A percentile compares a stretch with the other conserved stretches of the same genome.
Evolutionary conservation across 2,113 vertebrate genomes (phyloP).

Genomic region (Ellobius talpinus): DNA sequence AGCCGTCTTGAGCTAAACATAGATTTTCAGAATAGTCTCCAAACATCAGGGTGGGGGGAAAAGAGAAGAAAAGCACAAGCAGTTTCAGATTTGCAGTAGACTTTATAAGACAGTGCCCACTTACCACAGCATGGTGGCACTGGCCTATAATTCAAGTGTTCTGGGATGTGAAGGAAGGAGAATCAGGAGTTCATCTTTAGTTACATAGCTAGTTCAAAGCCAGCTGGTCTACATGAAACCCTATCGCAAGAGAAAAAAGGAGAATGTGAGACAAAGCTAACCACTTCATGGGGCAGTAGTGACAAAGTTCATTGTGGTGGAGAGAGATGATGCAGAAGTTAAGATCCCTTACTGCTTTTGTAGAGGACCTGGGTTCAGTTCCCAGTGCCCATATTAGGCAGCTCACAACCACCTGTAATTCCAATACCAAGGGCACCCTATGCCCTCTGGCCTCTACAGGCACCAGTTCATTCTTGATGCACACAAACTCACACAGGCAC

Average conservation of each 20-base stretch:
- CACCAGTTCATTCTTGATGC: neutral
- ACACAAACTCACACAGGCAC: neutral
- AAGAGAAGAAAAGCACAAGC: neutral
- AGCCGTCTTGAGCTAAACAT: neutral
- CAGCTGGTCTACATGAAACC: neutral
- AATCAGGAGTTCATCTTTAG: neutral
- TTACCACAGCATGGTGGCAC: neutral
- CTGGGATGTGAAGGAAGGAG: neutral
- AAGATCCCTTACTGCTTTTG: neutral
- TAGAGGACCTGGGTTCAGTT: neutral
- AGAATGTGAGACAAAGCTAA: neutral
- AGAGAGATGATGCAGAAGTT: neutral
- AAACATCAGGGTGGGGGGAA: neutral
- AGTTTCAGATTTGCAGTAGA: slow-evolving; percentile 3
- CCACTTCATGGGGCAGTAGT: neutral
- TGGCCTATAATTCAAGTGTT: neutral
- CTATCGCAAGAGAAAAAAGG: neutral
- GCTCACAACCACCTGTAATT: neutral
- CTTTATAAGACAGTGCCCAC: neutral
- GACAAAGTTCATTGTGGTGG: neutral
- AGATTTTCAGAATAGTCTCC: neutral
- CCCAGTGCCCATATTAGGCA: neutral
- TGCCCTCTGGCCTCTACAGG: neutral
- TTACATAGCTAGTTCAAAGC: neutral
- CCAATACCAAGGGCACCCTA: neutral